Base-by-base conservation (phyloP, 2,888 invertebrate genomes). In the Sclerodermus sp. region DNA sequence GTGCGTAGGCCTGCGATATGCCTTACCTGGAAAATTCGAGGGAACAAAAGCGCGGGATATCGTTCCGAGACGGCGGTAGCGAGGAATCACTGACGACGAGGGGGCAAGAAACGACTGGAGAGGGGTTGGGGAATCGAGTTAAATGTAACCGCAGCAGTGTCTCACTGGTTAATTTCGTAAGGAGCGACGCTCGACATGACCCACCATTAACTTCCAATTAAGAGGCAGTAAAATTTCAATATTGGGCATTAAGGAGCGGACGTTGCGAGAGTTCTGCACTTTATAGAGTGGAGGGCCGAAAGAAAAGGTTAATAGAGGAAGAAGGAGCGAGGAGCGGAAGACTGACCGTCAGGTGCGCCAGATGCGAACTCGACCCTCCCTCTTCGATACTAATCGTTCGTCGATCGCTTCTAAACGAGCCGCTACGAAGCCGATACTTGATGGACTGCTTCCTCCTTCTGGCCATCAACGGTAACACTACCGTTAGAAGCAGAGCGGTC, bases 141-240 rank as follows among this genome's bases (percentile, higher is more conserved):
- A 23, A 23, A 23, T 23, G 23, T 23, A 23, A 8, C 23, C 23
- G 8, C 23, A 3, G 8, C 23, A 23, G 10, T 8, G 34, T 34
- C 38, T 8, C 9, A 17, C 55, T 51, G 47, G 42, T 53, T 60
- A 65, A 67, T 66, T 64, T 53, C 58, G 61, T 61, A 67, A 68
- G 63, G 67, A 70, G 66, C 64, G 63, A 64, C 4, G 67, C 60
- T 58, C 55, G 47, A 57, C 45, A 60, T 60, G 72, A 70, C 71
- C 65, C 59, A 57, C 64, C 71, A 75, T 77, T 77, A 77, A 73
- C 73, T 74, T 72, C 70, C 75, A 77, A 77, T 77, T 77, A 77
- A 74, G 73, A 71, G 62, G 70, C 67, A 71, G 68, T 77, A 76
- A 75, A 77, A 77, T 77, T 77, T 76, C 77, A 77, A 77, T 77